Percentiles rank a stretch among this genome's conserved stretches.
These are phyloP conservation scores for Trogon melanurus DNA, from an alignment of 2,113 vertebrate species.

Conservation along the genomic window DNA sequence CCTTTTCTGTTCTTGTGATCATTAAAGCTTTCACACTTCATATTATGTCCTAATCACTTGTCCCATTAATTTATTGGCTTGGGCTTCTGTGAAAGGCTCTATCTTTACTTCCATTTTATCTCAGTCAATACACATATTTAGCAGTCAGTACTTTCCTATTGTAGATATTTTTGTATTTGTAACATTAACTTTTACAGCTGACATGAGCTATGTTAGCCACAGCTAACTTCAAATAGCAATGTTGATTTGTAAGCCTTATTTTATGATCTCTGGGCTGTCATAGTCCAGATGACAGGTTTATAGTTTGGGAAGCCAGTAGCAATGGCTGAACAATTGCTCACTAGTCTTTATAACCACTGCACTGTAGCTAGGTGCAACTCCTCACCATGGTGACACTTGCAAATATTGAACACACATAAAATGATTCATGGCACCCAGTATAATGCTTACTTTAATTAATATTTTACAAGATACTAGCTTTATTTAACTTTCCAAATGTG, in stretches of 20 bases:
- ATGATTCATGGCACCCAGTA: neutral
- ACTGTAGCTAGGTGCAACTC: neutral
- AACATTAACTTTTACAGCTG: neutral
- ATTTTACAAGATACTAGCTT: conserved; percentile 16
- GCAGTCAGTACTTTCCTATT: neutral
- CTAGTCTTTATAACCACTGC: neutral
- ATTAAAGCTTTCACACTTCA: neutral
- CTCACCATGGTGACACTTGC: conserved; percentile 61
- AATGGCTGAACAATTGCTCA: conserved; percentile 1
- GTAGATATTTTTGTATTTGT: neutral
- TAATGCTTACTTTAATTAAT: conserved; percentile 40
- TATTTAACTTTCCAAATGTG: conserved; percentile 25
- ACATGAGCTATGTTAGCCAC: neutral
- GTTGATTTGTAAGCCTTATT: neutral
- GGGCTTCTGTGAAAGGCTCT: neutral
- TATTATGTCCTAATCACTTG: neutral
- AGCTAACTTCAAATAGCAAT: neutral
- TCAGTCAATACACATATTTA: neutral
- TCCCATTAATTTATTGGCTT: neutral
- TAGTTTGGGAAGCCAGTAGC: conserved; percentile 10
- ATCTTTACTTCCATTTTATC: neutral
- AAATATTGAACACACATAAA: conserved; percentile 37
- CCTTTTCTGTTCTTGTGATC: neutral
- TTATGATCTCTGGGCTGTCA: neutral
- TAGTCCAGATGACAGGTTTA: conserved; percentile 10